A percentile compares a stretch with the other conserved stretches of the same genome.
Conservation (phyloP, 2,113 vertebrate genomes). For the Aegotheles bennettii region DNA sequence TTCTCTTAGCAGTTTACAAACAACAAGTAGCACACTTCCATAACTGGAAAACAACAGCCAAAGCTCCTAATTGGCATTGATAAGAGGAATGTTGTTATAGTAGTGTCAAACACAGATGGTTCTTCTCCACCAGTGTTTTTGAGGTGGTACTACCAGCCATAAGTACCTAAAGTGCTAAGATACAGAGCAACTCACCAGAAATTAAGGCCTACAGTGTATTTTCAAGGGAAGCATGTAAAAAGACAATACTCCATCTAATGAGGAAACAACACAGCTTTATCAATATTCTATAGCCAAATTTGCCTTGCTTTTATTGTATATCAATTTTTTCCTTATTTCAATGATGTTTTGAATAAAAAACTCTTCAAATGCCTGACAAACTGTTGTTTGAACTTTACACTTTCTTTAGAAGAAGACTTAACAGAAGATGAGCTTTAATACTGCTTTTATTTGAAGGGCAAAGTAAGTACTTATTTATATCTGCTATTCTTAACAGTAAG, state of each 20-base stretch:
- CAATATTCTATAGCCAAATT: background rate
- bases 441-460: constrained; percentile 14
- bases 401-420: background rate
- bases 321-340: background rate
- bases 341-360: background rate
- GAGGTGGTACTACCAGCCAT: background rate
- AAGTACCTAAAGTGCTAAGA: background rate
- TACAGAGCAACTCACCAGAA: background rate
- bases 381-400: background rate
- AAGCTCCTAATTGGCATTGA: background rate
- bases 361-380: background rate
- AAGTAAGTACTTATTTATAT: background rate
- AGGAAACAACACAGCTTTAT: background rate
- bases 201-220: background rate
- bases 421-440: background rate
- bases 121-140: background rate
- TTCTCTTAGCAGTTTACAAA: background rate
- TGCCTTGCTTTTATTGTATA: background rate
- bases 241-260: background rate
- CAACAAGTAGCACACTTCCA: background rate
- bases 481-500: background rate
- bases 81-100: background rate
- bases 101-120: background rate
- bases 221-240: background rate
- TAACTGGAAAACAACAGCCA: background rate